phyloP scores from a whole-genome alignment of 2,888 invertebrate species.

The Omphaloscelis lunosa region DNA sequence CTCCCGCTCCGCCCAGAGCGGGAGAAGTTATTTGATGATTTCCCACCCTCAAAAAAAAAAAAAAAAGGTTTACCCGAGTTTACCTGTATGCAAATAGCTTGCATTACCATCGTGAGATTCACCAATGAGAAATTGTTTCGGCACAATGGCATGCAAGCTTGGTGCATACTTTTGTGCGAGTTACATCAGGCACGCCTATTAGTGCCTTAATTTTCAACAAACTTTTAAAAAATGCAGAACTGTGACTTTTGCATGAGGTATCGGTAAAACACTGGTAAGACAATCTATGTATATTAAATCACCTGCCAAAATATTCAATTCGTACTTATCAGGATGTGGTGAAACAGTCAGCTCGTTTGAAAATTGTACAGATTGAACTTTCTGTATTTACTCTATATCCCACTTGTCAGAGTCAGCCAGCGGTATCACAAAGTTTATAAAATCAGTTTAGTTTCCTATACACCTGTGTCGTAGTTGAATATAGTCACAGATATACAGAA shows the following conservation, averaged over 20 bases:
- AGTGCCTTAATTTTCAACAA: neutral
- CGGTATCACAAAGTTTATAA: slow-evolving; percentile 68
- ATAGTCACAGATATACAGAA: slow-evolving; percentile 7
- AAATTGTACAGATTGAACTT: slow-evolving; percentile 9
- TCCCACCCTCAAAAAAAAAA: too few species aligned
- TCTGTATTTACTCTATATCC: slow-evolving; percentile 16
- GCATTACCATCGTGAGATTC: neutral
- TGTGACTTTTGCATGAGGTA: neutral
- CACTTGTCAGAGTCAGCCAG: slow-evolving; percentile 32
- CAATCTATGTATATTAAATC: neutral
- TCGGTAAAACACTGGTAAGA: neutral
- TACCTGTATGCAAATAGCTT: neutral
- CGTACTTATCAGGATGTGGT: neutral
- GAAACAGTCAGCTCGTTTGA: neutral
- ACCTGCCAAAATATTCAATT: neutral
- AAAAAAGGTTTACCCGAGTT: neutral
- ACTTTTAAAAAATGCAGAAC: neutral
- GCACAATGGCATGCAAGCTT: neutral
- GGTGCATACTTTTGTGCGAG: neutral
- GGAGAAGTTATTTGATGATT: too few species aligned
- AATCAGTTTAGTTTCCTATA: slow-evolving; percentile 75
- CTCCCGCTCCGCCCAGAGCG: too few species aligned
- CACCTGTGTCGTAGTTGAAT: slow-evolving; percentile 60
- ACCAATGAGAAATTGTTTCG: neutral
- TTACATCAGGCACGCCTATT: neutral